Conservation (phyloP, 2,797 vertebrate species). For the Sparus aurata region DNA sequence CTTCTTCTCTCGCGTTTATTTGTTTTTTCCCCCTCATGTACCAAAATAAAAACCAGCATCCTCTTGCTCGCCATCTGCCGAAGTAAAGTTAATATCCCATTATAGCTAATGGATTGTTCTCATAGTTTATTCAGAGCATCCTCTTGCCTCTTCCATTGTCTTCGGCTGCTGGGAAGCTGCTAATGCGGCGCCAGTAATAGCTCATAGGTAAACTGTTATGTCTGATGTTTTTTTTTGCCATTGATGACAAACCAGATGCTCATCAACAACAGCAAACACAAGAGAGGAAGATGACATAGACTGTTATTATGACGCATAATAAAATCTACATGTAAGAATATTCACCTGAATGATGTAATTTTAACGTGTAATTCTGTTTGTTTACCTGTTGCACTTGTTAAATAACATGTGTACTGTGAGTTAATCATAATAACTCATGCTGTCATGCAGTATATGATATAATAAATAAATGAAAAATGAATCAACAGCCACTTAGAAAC, state of each 20-base stretch:
- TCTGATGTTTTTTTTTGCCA: conserved; percentile 41
- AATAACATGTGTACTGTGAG: neutral
- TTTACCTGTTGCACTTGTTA: neutral
- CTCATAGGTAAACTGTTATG: conserved; percentile 67
- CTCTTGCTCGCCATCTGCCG: conserved; percentile 48
- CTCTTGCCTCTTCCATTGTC: conserved; percentile 73
- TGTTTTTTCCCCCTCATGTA: conserved; percentile 18
- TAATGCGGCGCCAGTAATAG: conserved; percentile 58
- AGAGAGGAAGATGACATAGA: neutral
- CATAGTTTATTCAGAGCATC: conserved; percentile 68
- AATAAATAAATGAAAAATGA: conserved; percentile 1
- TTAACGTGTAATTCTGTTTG: neutral
- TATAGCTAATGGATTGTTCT: conserved; percentile 75
- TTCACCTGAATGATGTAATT: neutral
- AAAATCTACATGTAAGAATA: conserved; percentile 1
- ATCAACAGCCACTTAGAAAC: conserved; percentile 24
- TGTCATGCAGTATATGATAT: neutral
- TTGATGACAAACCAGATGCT: conserved; percentile 41
- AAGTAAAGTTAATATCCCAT: conserved; percentile 54
- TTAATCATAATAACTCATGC: neutral
- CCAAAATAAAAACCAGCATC: conserved; percentile 67
- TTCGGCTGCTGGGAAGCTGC: conserved; percentile 63
- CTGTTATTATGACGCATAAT: neutral
- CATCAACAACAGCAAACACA: conserved; percentile 41
- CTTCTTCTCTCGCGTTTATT: conserved; percentile 36